Evolutionary conservation across 2,888 invertebrate genomes (phyloP).

Genomic region (Xylota sylvarum): DNA sequence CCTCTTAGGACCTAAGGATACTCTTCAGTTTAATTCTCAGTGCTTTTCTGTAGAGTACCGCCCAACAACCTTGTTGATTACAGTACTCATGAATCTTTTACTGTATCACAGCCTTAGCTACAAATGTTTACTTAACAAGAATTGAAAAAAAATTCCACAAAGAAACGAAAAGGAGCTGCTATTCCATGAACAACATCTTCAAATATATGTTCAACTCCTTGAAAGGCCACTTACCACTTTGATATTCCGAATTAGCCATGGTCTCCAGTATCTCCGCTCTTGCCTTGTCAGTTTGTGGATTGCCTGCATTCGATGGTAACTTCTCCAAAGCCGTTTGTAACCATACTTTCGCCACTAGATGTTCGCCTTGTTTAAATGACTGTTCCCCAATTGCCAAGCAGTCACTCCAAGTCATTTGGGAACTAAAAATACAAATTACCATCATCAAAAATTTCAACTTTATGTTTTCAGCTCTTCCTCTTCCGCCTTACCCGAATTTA

Average conservation of each 20-base stretch:
- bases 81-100: no score
- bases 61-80: no score
- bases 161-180: no score
- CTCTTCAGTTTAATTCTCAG: no score
- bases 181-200: no score
- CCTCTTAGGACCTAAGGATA: no score
- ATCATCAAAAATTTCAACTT: neutral
- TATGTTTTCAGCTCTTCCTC: neutral
- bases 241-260: slow-evolving; percentile 79
- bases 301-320: slow-evolving; percentile 68
- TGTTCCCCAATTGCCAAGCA: slow-evolving; percentile 81
- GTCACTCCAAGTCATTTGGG: slow-evolving; percentile 82
- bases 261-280: slow-evolving; percentile 79
- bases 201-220: no score
- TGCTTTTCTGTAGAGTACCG: no score
- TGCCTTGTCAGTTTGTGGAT: slow-evolving; percentile 62
- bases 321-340: slow-evolving; percentile 81
- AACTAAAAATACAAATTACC: slow-evolving; percentile 76
- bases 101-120: no score
- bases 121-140: no score
- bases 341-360: slow-evolving; percentile 81
- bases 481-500: slow-evolving; percentile 79
- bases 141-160: no score
- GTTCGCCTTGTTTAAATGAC: slow-evolving; percentile 80
- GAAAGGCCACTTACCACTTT: slow-evolving; percentile 78